Conservation (phyloP, 2,888 invertebrate genomes). For the Kuschelorhynchus macadamiae region DNA sequence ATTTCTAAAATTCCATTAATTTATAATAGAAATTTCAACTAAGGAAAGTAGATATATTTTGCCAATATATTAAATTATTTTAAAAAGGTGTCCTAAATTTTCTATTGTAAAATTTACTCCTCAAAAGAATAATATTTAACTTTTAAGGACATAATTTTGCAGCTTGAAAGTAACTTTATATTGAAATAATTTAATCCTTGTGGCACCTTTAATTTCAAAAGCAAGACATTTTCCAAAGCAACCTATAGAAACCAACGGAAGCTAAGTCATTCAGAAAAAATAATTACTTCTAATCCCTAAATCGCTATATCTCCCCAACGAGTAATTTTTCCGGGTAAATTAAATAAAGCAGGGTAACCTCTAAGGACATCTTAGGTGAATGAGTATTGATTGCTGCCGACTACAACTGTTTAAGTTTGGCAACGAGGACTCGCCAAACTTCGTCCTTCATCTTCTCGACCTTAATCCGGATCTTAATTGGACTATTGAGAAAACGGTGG, state of each 20-base stretch:
- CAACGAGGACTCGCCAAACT: constrained; percentile 19
- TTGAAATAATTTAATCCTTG: too few species aligned
- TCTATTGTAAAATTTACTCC: too few species aligned
- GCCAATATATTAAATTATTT: too few species aligned
- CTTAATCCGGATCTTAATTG: constrained; percentile 64
- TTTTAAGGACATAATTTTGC: too few species aligned
- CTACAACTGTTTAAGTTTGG: constrained; percentile 32
- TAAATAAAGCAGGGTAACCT: constrained; percentile 5
- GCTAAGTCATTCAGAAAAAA: neutral
- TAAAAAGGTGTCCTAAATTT: too few species aligned
- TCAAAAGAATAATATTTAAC: too few species aligned
- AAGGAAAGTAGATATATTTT: too few species aligned
- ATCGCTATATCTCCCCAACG: neutral
- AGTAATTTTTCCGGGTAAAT: constrained; percentile 1
- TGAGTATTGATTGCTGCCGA: constrained; percentile 39
- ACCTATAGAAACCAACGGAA: neutral
- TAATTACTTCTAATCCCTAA: neutral
- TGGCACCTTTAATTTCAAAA: too few species aligned
- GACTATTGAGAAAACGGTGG: constrained; percentile 66
- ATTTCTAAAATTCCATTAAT: too few species aligned
- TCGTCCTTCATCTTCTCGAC: constrained; percentile 54
- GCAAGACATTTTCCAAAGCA: too few species aligned
- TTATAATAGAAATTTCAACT: too few species aligned
- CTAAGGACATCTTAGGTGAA: constrained; percentile 33
- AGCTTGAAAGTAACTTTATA: too few species aligned